Percentiles rank a stretch among this genome's conserved stretches.
These are phyloP conservation scores for Ophion costatus DNA, from an alignment of 2,888 invertebrate species.

Conservation along the genomic window DNA sequence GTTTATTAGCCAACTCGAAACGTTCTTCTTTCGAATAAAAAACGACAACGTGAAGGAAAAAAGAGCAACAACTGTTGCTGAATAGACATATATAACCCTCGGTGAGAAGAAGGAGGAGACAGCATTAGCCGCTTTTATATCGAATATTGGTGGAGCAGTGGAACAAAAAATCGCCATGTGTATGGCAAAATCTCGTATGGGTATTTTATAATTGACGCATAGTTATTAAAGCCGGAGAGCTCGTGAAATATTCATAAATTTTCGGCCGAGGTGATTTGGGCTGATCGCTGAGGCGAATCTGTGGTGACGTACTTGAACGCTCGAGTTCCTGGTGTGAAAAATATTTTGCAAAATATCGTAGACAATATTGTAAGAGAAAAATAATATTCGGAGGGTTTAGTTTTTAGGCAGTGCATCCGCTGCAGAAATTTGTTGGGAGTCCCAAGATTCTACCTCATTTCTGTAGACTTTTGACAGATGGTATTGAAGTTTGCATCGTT, in stretches of 20 bases:
- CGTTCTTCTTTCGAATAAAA: constrained; percentile 51
- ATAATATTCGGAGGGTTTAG: not conserved
- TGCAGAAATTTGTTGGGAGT: too few species aligned
- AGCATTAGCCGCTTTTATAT: constrained; percentile 18
- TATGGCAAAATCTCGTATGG: not conserved
- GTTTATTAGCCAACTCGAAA: constrained; percentile 61
- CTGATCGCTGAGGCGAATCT: not conserved
- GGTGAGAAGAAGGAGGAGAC: not conserved
- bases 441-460: too few species aligned
- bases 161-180: not conserved
- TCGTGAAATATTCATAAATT: constrained; percentile 6
- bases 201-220: not conserved
- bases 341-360: not conserved
- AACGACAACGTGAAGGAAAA: constrained; percentile 12
- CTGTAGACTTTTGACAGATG: too few species aligned
- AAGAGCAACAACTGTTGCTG: constrained; percentile 1
- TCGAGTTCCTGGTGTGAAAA: not conserved
- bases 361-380: not conserved
- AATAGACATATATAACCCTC: constrained; percentile 1
- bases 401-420: too few species aligned
- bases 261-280: not conserved
- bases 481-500: too few species aligned
- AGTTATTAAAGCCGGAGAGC: not conserved
- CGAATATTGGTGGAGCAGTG: constrained; percentile 11
- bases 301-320: not conserved